Evolutionary conservation across 2,113 vertebrate species (phyloP), one percentile per base, ranked within the genome.

Genomic region (Alces alces): DNA sequence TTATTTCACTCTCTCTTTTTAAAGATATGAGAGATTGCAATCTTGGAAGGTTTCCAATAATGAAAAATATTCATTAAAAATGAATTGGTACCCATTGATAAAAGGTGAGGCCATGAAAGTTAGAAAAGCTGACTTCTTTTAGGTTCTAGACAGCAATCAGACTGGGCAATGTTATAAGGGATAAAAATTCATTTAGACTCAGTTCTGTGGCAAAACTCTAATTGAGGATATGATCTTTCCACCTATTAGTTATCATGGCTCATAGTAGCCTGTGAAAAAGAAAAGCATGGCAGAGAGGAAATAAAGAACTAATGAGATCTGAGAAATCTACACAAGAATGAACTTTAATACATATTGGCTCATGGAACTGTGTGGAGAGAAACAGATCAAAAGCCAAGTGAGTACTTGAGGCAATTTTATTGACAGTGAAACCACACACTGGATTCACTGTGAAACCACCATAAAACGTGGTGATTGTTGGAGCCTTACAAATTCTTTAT

Each of bases 21-120:
- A 86, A 70, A 58, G 7, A 5, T n/a, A 61, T 92, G 27, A 84
- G 21, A 58, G 47, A 91, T 21, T 95, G n/a, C 36, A 3, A 70
- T 90, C 93, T 87, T 92, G 86, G 97, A 97, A 50, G 13, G 82
- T 97, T 98, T 97, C 95, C 78, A 97, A 94, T n/a, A 94, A 89
- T 94, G 36, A n/a, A 95, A 96, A 98, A 87, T 25, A 86, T 91
- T 96, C 66, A 97, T 97, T 97, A 93, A 55, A 94, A 89, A 89
- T 97, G 4, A 85, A 84, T 96, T 96, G 64, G 84, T 96, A 95
- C 39, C 21, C 30, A 14, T 36, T 98, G 97, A 92, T 96, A 96
- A 97, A 98, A 98, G 27, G 5, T 21, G 7, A 80, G 14, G 23
- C 5, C 30, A 47, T 88, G 16, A 50, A 13, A 61, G n/a, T 88